Evolutionary conservation across 2,797 vertebrate genomes (phyloP), one percentile per base, ranked within the genome.

Genomic region (Coendou prehensilis): DNA sequence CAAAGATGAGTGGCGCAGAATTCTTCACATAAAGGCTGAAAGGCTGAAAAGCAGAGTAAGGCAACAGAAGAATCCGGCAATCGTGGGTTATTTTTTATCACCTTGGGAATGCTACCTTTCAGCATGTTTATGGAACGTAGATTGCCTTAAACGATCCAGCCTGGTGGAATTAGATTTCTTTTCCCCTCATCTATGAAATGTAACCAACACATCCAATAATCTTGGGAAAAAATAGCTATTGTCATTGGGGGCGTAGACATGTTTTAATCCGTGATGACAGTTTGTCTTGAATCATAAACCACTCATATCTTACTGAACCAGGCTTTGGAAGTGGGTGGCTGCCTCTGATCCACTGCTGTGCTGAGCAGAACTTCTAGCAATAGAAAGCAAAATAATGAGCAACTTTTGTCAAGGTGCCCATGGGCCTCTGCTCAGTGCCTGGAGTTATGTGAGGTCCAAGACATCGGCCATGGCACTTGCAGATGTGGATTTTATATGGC

Each of bases 201-300:
- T 96, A 96, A 96, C 95, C 93, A 95, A 97, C 30, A 69, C 84
- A 61, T 73, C 84, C 59, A 96, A 76, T 92, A 96, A 52, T 96
- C 87, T 47, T 93, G 80, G 56, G 54, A 50, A 92, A 94, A 97
- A 96, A 95, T 95, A 95, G 92, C 92, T 97, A 83, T 93, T 97
- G 96, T 95, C 81, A 52, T 63, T 63, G 75, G 63, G 89, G 91
- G 93, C 3, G 59, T 94, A 92, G 97, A 87, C 87, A 92, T 96
- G 94, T 96, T 97, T 96, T 92, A 97, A 96, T 96, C 93, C 4
- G 1, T 6, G 78, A 94, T 93, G 95, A 97, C 94, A 96, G 97
- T 86, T 94, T 93, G 85, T 96, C 92, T 97, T 86, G 71, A 97
- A 89, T 95, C 95, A 85, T 64, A 94, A 78, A 50, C 56, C 0